phyloP scores from a whole-genome alignment of 2,797 vertebrate genomes.

The Capromys pilorides region DNA sequence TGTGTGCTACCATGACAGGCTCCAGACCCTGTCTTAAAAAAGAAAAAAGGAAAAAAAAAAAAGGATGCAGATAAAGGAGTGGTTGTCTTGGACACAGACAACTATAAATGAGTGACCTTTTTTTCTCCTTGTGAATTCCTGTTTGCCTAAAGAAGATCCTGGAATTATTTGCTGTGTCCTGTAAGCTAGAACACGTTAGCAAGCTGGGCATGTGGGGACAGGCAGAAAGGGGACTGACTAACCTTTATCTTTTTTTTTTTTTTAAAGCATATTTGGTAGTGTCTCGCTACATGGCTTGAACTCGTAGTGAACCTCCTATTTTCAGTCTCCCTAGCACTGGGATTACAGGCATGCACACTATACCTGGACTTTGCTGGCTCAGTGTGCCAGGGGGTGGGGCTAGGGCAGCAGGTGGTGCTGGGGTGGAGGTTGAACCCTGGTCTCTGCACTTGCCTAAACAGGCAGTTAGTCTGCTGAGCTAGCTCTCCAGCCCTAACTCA shows the following conservation, averaged over 20 bases:
- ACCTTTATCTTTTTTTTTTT: neutral
- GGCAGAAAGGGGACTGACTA: conserved; percentile 19
- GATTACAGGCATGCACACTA: too few relatives aligned
- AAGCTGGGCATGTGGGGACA: neutral
- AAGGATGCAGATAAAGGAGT: conserved; percentile 1
- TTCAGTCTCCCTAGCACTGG: too few relatives aligned
- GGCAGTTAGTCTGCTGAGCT: too few relatives aligned
- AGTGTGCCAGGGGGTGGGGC: too few relatives aligned
- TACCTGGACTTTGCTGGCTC: too few relatives aligned
- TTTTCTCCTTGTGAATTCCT: neutral
- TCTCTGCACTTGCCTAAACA: too few relatives aligned
- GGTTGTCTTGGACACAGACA: conserved; percentile 38
- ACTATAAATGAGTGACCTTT: neutral
- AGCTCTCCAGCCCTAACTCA: neutral
- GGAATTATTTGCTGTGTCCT: conserved; percentile 61
- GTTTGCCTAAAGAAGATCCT: conserved; percentile 23
- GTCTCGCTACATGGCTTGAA: too few relatives aligned
- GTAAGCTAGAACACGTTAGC: conserved; percentile 18
- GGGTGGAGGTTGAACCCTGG: too few relatives aligned
- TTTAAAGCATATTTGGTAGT: too few relatives aligned
- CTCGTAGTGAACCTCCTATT: too few relatives aligned
- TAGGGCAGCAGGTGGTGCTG: too few relatives aligned
- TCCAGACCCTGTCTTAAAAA: neutral
- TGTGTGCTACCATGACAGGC: too few relatives aligned
- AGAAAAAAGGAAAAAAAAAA: neutral